phyloP scores from a whole-genome alignment of 2,888 invertebrate genomes.

The Sarcophaga caerulescens region DNA sequence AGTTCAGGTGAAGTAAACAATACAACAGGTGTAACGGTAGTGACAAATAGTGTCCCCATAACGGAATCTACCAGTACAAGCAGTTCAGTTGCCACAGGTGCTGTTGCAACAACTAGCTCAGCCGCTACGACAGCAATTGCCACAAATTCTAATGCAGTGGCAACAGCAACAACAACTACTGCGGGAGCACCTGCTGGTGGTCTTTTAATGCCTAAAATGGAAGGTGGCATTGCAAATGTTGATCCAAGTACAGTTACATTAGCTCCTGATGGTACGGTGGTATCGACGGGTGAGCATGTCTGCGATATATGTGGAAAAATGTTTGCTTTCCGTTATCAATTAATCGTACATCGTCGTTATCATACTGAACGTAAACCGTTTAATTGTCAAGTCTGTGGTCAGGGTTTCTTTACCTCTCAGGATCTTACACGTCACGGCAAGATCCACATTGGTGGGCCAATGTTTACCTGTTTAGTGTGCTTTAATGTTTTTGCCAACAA shows the following conservation, averaged over 20 bases:
- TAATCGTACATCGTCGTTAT: conserved; percentile 92
- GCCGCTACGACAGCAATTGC: conserved; percentile 66
- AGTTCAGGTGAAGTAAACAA: conserved; percentile 72
- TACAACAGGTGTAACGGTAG: conserved; percentile 73
- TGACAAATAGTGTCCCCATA: conserved; percentile 75
- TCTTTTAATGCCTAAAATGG: conserved; percentile 81
- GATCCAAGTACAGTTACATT: conserved; percentile 82
- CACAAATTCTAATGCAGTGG: conserved; percentile 71
- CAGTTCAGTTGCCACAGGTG: conserved; percentile 59
- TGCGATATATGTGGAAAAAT: conserved; percentile 94
- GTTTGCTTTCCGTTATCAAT: conserved; percentile 93
- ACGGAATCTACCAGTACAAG: conserved; percentile 72
- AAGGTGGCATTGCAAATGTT: conserved; percentile 78
- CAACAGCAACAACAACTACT: conserved; percentile 62
- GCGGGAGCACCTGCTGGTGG: conserved; percentile 72
- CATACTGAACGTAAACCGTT: conserved; percentile 93
- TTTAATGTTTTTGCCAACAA: conserved; percentile 89
- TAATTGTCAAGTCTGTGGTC: conserved; percentile 90
- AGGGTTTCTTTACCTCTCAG: conserved; percentile 90
- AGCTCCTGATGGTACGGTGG: conserved; percentile 82
- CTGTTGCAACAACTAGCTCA: conserved; percentile 69
- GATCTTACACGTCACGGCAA: conserved; percentile 92
- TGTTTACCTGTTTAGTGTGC: conserved; percentile 88
- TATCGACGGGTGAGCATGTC: conserved; percentile 85
- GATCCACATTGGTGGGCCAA: conserved; percentile 90